phyloP scores from a whole-genome alignment of 1,140 invertebrate species.

The Dysdera silvatica region DNA sequence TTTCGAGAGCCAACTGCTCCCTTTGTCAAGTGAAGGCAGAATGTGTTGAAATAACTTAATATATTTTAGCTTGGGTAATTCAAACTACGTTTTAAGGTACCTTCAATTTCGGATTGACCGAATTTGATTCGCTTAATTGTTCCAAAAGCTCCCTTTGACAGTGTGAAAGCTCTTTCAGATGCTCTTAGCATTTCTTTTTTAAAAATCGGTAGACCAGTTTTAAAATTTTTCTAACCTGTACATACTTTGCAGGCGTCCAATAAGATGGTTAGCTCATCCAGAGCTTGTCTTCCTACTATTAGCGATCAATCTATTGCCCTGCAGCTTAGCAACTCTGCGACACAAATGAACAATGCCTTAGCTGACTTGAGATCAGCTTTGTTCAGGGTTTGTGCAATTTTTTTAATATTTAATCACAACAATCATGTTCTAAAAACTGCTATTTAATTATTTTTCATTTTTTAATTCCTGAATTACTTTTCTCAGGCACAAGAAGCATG shows the following conservation, averaged over 20 bases:
- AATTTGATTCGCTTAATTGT: no score
- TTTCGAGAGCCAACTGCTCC: no score
- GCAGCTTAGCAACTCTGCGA: slow-evolving; percentile 61
- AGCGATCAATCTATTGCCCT: slow-evolving; percentile 66
- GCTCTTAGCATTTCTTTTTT: no score
- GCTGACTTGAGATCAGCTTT: slow-evolving; percentile 72
- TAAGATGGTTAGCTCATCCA: slow-evolving; percentile 60
- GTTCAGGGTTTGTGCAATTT: slow-evolving; percentile 47
- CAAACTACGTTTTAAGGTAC: no score
- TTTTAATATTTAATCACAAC: background rate
- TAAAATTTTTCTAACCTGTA: background rate
- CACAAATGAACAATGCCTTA: slow-evolving; percentile 64
- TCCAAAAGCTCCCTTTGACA: no score
- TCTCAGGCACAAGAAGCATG: slow-evolving; percentile 68
- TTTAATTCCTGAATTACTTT: background rate
- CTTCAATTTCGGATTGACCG: no score
- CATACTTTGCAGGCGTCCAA: slow-evolving; percentile 49
- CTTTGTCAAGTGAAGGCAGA: no score
- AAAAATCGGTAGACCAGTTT: no score
- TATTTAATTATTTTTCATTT: slow-evolving; percentile 16
- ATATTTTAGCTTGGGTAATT: no score
- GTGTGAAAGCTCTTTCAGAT: no score
- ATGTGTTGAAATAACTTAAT: no score
- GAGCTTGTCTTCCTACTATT: slow-evolving; percentile 77
- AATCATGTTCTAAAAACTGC: background rate